Base-by-base conservation (phyloP, 2,113 vertebrate species). In the Thymallus thymallus region DNA sequence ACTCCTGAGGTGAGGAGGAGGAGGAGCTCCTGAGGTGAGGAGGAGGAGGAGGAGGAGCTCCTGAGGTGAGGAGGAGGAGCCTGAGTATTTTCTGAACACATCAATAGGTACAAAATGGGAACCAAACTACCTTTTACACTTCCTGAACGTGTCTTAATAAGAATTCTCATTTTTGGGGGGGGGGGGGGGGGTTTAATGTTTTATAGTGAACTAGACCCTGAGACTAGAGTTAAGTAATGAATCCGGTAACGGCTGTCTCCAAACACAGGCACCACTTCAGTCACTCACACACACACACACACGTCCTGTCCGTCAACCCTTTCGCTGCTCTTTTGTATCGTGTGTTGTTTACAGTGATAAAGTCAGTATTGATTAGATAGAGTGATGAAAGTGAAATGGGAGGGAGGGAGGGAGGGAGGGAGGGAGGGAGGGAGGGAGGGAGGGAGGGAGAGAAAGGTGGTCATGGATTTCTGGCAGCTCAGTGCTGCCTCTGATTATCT, bases 1-100 rank as follows among this genome's bases (percentile, higher is more conserved):
- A 79, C 87, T 99, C 74, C 98, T 99, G 96, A 97, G 98, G 98
- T 99, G 78, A 92, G 83, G 82, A 30, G 30, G 70, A 60, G 35
- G 35, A 41, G 35, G n/a, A n/a, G n/a, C n/a, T n/a, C 35, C 35
- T 41, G 35, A 5, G 9, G n/a, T n/a, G n/a, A n/a, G n/a, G n/a
- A n/a, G n/a, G 98, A 99, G 86, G 97, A 99, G 72, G 96, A 99
- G 84, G 98, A 99, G 80, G 96, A 99, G 79, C 87, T 99, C 74
- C 98, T 99, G 96, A 97, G 98, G 98, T 99, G 78, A 92, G 83
- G 82, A 30, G 30, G 70, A 60, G 35, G 35, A 41, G 35, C 35
- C 35, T 41, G 35, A 5, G 9, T 41, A 1, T 41, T 41, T 41
- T 41, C 35, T 41, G 35, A 10, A 41, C 35, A 41, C 35, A 41